These are phyloP conservation scores for Eretmochelys imbricata DNA, from an alignment of 2,113 vertebrate species.

Conservation along the genomic window DNA sequence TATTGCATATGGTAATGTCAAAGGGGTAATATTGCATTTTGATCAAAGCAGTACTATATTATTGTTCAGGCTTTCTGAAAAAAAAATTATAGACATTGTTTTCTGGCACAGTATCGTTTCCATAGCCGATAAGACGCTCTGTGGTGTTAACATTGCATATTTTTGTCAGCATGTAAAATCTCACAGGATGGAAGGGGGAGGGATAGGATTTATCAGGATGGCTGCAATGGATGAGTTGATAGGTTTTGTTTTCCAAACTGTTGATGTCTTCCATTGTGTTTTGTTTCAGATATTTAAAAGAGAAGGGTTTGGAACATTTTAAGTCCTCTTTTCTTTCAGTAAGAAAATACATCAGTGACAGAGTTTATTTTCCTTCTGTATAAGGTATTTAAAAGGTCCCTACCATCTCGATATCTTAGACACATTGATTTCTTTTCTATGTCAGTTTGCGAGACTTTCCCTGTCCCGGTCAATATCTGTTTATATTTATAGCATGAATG, in stretches of 20 bases:
- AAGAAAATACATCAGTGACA: conserved; percentile 30
- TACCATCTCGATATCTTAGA: background rate
- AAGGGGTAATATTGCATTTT: background rate
- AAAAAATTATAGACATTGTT: background rate
- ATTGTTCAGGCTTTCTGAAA: background rate
- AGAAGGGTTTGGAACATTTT: conserved; percentile 72
- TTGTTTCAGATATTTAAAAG: conserved; percentile 62
- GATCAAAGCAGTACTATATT: background rate
- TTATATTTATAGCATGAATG: background rate
- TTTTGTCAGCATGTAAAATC: background rate
- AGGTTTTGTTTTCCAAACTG: conserved; percentile 61
- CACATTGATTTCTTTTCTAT: background rate
- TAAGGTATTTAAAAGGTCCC: background rate
- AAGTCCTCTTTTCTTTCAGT: conserved; percentile 59
- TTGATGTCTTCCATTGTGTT: conserved; percentile 67
- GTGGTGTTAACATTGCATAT: background rate
- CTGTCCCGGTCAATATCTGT: background rate
- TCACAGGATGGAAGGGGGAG: background rate
- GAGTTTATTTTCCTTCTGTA: conserved; percentile 37
- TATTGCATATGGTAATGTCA: background rate
- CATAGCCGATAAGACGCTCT: background rate
- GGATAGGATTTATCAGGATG: conserved; percentile 56
- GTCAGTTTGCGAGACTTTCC: rapidly evolving
- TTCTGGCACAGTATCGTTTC: background rate
- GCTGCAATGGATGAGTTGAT: conserved; percentile 18